phyloP scores from a whole-genome alignment of 2,113 vertebrate genomes.

The Anas platyrhynchos region DNA sequence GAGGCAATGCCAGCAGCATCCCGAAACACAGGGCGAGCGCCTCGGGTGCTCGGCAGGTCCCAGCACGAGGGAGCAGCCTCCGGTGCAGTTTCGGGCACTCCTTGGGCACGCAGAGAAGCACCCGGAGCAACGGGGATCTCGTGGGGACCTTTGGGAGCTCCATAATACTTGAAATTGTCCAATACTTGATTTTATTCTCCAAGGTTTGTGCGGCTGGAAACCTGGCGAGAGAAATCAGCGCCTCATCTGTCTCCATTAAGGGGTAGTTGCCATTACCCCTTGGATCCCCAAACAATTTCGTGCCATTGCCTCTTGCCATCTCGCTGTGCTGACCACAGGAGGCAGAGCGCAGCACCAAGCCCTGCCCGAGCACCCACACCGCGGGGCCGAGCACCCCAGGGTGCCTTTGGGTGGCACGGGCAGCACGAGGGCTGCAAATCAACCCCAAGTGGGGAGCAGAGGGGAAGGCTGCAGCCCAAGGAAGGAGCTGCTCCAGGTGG shows the following conservation, averaged over 20 bases:
- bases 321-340: accelerated
- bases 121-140: accelerated
- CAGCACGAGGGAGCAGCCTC: neutral
- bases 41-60: neutral
- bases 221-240: neutral
- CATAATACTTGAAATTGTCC: too few relatives aligned
- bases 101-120: neutral
- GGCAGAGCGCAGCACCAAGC: too few relatives aligned
- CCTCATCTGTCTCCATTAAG: neutral
- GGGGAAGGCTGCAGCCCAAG: too few relatives aligned
- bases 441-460: too few relatives aligned
- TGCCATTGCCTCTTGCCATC: neutral
- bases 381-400: too few relatives aligned
- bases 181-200: neutral
- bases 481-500: too few relatives aligned
- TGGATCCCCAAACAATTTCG: neutral
- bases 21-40: accelerated
- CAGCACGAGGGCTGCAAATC: too few relatives aligned
- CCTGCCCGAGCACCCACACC: too few relatives aligned
- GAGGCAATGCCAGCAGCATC: neutral
- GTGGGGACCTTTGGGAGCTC: accelerated
- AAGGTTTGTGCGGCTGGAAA: neutral
- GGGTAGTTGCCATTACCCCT: neutral
- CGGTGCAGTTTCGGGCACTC: neutral
- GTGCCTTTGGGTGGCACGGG: too few relatives aligned